A percentile compares a stretch with the other conserved stretches of the same genome.
These are phyloP conservation scores for Erinaceus europaeus DNA, from an alignment of 2,113 vertebrate genomes.

Conservation along the genomic window DNA sequence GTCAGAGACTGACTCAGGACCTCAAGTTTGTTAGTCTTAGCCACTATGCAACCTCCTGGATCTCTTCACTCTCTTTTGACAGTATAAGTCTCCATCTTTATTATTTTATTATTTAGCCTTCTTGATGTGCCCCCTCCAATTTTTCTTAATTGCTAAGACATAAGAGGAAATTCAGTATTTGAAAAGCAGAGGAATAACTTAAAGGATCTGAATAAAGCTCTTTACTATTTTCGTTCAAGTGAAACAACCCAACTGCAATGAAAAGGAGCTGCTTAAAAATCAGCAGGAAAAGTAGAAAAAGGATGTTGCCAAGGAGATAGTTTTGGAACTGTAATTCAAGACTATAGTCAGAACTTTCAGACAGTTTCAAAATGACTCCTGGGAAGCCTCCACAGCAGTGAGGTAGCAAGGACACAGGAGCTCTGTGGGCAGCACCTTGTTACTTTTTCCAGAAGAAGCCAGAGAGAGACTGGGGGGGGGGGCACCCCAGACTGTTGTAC, in stretches of 20 bases:
- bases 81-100: not conserved
- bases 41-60: no score
- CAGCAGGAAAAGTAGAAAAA: not conserved
- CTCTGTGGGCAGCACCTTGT: not conserved
- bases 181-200: not conserved
- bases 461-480: not conserved
- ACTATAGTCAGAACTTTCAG: not conserved
- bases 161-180: not conserved
- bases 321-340: not conserved
- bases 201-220: not conserved
- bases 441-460: not conserved
- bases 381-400: not conserved
- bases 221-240: not conserved
- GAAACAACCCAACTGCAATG: constrained; percentile 22
- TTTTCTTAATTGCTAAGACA: constrained; percentile 15
- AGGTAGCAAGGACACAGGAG: not conserved
- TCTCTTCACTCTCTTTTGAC: not conserved
- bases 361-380: not conserved
- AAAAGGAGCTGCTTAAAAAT: constrained; percentile 1
- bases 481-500: not conserved
- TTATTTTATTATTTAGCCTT: constrained; percentile 1
- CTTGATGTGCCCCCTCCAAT: not conserved
- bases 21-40: no score
- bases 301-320: not conserved
- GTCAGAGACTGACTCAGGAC: no score